phyloP scores from a whole-genome alignment of 2,888 invertebrate genomes.

The Idaea dimidiata region DNA sequence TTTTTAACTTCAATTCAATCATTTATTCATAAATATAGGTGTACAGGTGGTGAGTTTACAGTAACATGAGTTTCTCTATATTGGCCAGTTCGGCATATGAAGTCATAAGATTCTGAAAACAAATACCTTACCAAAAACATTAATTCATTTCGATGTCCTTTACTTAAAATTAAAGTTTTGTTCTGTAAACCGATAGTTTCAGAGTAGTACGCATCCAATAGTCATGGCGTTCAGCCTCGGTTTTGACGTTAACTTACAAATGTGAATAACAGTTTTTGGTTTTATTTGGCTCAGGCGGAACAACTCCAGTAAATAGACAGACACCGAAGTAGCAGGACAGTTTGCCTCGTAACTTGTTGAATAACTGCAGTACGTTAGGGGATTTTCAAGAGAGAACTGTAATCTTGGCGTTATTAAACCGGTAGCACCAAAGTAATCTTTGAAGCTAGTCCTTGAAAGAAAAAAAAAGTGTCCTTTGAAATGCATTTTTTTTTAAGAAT shows the following conservation, averaged over 20 bases:
- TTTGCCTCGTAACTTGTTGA: neutral
- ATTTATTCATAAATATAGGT: too few relatives aligned
- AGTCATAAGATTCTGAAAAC: too few relatives aligned
- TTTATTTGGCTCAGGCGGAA: neutral
- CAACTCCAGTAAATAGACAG: neutral
- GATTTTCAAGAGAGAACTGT: neutral
- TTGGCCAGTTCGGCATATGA: too few relatives aligned
- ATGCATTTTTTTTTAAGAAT: too few relatives aligned
- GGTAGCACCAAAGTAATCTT: neutral
- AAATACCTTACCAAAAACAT: too few relatives aligned
- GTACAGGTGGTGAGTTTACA: too few relatives aligned
- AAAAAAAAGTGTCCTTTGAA: too few relatives aligned
- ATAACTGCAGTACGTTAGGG: neutral
- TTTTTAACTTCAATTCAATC: too few relatives aligned
- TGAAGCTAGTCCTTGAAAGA: neutral
- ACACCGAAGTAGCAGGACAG: neutral
- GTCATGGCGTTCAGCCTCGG: constrained; percentile 31
- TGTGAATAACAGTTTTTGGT: constrained; percentile 15
- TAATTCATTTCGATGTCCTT: neutral
- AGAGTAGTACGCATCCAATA: constrained; percentile 13
- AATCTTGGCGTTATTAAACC: neutral
- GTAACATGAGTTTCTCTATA: too few relatives aligned
- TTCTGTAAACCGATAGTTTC: constrained; percentile 8
- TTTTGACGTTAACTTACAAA: constrained; percentile 41
- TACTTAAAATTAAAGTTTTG: neutral